phyloP scores from a whole-genome alignment of 1,140 invertebrate genomes.

The Oryctes rhinoceros region DNA sequence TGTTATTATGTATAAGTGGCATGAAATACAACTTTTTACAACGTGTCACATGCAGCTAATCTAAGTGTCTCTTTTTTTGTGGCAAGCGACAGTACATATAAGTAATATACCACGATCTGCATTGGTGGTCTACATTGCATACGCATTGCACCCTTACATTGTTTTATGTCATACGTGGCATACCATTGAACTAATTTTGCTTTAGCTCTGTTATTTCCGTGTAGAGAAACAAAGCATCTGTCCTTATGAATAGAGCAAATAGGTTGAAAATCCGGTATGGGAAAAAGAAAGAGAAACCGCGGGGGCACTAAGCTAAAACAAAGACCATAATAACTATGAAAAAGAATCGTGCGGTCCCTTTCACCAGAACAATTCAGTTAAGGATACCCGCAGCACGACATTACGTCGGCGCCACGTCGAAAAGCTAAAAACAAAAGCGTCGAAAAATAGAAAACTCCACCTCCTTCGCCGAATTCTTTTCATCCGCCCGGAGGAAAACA shows the following conservation, averaged over 20 bases:
- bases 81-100: no score
- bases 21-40: no score
- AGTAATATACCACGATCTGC: no score
- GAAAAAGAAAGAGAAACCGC: neutral
- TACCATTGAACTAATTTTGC: no score
- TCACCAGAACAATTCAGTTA: slow-evolving; percentile 9
- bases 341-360: neutral
- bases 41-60: no score
- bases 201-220: neutral
- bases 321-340: neutral
- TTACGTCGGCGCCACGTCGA: neutral
- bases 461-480: neutral
- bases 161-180: no score
- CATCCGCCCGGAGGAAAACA: neutral
- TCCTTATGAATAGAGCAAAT: neutral
- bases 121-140: no score
- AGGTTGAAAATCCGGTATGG: neutral
- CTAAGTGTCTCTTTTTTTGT: no score
- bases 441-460: neutral
- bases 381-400: neutral
- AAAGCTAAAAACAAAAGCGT: slow-evolving; percentile 17
- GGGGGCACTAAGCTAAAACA: neutral
- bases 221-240: neutral
- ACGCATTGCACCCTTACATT: no score
- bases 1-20: no score